phyloP scores from a whole-genome alignment of 2,113 vertebrate species.

The Cheilinus undulatus region DNA sequence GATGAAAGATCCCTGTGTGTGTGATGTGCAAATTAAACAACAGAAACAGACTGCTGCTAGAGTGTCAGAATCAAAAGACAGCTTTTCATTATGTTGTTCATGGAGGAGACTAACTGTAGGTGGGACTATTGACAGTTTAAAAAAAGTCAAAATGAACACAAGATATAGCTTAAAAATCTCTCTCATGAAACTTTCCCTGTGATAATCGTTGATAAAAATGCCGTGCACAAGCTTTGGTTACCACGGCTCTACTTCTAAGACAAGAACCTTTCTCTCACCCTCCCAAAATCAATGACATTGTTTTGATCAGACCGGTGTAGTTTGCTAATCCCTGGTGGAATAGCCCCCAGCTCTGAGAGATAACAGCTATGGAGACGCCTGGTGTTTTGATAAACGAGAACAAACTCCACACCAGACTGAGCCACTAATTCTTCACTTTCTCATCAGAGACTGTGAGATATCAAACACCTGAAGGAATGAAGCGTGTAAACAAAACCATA shows the following conservation, averaged over 20 bases:
- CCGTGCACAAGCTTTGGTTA: too few species aligned
- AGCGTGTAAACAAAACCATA: conserved; percentile 20
- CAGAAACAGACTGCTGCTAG: too few species aligned
- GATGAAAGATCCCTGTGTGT: too few species aligned
- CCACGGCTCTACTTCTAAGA: not conserved
- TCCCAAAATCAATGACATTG: not conserved
- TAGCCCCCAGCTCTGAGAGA: conserved; percentile 3
- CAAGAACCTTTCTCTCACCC: not conserved
- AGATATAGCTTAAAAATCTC: too few species aligned
- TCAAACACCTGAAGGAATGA: conserved; percentile 25
- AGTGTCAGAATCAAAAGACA: too few species aligned
- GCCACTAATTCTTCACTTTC: conserved; percentile 9
- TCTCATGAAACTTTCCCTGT: too few species aligned
- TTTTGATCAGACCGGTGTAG: not conserved
- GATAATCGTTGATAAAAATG: too few species aligned
- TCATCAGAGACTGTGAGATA: conserved; percentile 7
- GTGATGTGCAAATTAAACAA: too few species aligned
- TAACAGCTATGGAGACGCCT: not conserved
- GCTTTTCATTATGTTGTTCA: too few species aligned
- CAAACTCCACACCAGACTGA: conserved; percentile 13
- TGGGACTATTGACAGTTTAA: too few species aligned
- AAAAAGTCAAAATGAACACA: too few species aligned
- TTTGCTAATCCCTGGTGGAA: not conserved
- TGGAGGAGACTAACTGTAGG: too few species aligned
- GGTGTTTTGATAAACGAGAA: conserved; percentile 14